phyloP scores from a whole-genome alignment of 2,113 vertebrate species.

The Marmota monax region DNA sequence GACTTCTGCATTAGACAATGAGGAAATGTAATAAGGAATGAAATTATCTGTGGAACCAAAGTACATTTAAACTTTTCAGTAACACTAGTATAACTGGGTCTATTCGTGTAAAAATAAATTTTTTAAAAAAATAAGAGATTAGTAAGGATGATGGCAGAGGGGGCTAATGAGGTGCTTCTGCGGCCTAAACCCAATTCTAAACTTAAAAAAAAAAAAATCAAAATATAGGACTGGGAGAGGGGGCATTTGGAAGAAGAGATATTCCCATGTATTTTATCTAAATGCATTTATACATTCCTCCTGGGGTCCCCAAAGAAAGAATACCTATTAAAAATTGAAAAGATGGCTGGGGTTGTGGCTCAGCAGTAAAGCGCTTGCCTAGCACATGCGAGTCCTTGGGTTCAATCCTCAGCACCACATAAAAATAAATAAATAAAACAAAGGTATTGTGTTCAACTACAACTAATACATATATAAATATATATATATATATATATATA shows the following conservation, averaged over 20 bases:
- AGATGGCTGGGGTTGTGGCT: not conserved
- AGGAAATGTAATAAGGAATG: constrained; percentile 1
- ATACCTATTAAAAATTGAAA: constrained; percentile 3
- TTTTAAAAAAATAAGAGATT: not conserved
- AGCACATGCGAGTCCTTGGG: too few relatives aligned
- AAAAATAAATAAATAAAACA: too few relatives aligned
- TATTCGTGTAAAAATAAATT: not conserved
- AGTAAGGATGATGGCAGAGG: not conserved
- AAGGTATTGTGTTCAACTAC: too few relatives aligned
- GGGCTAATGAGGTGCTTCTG: not conserved
- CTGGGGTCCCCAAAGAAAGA: not conserved
- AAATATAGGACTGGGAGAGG: not conserved
- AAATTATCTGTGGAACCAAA: not conserved
- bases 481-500: too few relatives aligned
- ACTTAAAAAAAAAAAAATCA: not conserved
- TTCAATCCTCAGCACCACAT: too few relatives aligned
- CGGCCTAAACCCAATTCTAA: constrained; percentile 8
- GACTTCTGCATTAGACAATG: not conserved
- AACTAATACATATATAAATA: too few relatives aligned
- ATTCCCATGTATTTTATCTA: not conserved
- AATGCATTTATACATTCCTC: not conserved
- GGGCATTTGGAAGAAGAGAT: not conserved
- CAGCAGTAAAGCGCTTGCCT: too few relatives aligned
- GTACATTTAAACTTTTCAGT: not conserved
- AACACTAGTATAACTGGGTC: not conserved